These are phyloP conservation scores for Yponomeuta sedellus DNA, from an alignment of 2,888 invertebrate genomes.

Conservation along the genomic window DNA sequence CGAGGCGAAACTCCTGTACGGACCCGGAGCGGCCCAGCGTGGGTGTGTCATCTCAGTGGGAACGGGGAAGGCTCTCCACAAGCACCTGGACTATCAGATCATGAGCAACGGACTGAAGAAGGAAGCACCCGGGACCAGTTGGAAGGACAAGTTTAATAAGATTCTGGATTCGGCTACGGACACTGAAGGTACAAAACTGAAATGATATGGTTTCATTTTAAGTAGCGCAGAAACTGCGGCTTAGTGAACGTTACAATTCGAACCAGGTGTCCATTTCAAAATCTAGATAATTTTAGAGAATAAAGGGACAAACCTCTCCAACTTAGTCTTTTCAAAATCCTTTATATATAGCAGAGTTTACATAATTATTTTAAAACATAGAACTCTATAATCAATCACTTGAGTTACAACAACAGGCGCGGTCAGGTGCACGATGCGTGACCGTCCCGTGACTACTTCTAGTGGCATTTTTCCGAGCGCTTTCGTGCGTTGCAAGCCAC, in stretches of 20 bases:
- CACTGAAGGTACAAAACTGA: conserved; percentile 83
- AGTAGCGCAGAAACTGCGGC: too few species aligned
- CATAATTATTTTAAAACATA: too few species aligned
- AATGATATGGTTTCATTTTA: too few species aligned
- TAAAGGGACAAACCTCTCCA: too few species aligned
- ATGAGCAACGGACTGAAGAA: conserved; percentile 29
- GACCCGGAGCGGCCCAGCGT: conserved; percentile 79
- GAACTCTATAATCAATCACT: too few species aligned
- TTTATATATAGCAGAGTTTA: too few species aligned
- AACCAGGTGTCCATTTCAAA: too few species aligned
- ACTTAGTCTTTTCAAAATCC: too few species aligned
- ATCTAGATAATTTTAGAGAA: too few species aligned
- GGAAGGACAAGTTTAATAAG: conserved; percentile 87
- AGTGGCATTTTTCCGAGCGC: background rate
- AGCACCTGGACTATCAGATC: conserved; percentile 45
- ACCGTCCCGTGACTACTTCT: background rate
- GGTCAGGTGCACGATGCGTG: background rate
- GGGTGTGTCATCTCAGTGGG: conserved; percentile 89
- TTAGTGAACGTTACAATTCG: too few species aligned
- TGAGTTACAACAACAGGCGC: background rate
- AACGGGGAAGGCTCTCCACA: conserved; percentile 78
- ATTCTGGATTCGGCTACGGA: conserved; percentile 91
- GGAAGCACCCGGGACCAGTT: conserved; percentile 64
- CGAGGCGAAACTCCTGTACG: conserved; percentile 90
- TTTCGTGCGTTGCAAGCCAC: too few species aligned